A percentile compares a stretch with the other conserved stretches of the same genome.
Evolutionary conservation across 2,888 invertebrate species (phyloP).

Genomic region (Argyresthia albistria): DNA sequence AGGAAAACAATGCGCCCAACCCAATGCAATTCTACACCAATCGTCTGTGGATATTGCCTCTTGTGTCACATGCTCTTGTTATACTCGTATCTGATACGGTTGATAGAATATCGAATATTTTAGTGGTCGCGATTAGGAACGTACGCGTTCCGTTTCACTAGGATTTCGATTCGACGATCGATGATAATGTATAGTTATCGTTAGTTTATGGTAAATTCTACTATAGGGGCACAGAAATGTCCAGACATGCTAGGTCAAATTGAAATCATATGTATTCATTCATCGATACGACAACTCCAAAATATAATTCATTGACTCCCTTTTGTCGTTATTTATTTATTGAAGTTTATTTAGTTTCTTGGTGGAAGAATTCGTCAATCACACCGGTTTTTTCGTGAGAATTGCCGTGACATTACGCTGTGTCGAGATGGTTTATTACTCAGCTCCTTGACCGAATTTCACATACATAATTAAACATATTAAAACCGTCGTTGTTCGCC

Average conservation of each 20-base stretch:
- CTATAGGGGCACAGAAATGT: conserved; percentile 16
- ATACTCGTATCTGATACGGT: conserved; percentile 7
- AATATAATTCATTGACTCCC: not conserved
- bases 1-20: conserved; percentile 49
- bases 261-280: not conserved
- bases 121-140: conserved; percentile 16
- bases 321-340: no score
- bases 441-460: conserved; percentile 46
- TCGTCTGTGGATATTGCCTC: conserved; percentile 15
- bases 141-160: conserved; percentile 31
- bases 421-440: not conserved
- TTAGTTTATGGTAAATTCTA: conserved; percentile 27
- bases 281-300: not conserved
- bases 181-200: conserved; percentile 28
- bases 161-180: conserved; percentile 24
- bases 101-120: conserved; percentile 13
- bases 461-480: conserved; percentile 22
- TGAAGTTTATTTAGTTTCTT: no score
- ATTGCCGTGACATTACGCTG: no score
- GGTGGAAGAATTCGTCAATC: no score
- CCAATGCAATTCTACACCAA: conserved; percentile 18
- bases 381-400: no score
- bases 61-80: conserved; percentile 22
- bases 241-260: conserved; percentile 6
- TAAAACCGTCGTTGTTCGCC: conserved; percentile 31